Base-by-base conservation (phyloP, 2,888 invertebrate genomes). In the Dynastes grantii region DNA sequence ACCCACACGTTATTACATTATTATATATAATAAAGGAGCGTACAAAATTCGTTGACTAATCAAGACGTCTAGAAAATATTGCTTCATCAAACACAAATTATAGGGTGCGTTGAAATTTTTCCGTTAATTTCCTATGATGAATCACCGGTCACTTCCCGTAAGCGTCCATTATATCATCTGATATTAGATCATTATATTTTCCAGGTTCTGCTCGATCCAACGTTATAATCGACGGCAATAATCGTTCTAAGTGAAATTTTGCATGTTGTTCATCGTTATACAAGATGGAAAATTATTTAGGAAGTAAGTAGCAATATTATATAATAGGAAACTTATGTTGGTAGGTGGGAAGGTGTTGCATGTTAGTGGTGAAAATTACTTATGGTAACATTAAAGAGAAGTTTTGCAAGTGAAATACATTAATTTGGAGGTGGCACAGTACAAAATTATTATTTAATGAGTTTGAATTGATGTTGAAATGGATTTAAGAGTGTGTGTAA, bases 211-310 rank as follows among this genome's bases (percentile, higher is more conserved):
- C 16, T 22, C 65, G 22, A 68, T 49, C 45, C 22, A 13, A 27
- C 9, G 27, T 45, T n/a, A 49, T 68, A 49, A 45, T 68, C 51
- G 51, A 53, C 49, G n/a, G 51, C 13, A 51, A 53, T 68, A 37
- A 68, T 27, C 51, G 68, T 51, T 51, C 68, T 68, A 68, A 68
- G 68, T 68, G 51, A 51, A 51, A 51, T 68, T 68, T 68, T 49
- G 68, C 68, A 68, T 68, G 68, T 40, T 29, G 51, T 51, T 29
- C 22, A 29, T 68, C 51, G 29, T 68, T 68, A 68, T 29, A 11
- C 51, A 11, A 68, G 51, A 27, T 68, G 27, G 68, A 51, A 51
- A 49, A 68, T 29, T 49, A 51, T n/a, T 29, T 63, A 27, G 61
- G 13, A 63, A 2, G 45, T 45, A 45, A 37, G 37, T 37, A 16